Percentiles rank a stretch among this genome's conserved stretches.
phyloP scores from a whole-genome alignment of 2,797 vertebrate genomes.

The Sebastes diploproa region DNA sequence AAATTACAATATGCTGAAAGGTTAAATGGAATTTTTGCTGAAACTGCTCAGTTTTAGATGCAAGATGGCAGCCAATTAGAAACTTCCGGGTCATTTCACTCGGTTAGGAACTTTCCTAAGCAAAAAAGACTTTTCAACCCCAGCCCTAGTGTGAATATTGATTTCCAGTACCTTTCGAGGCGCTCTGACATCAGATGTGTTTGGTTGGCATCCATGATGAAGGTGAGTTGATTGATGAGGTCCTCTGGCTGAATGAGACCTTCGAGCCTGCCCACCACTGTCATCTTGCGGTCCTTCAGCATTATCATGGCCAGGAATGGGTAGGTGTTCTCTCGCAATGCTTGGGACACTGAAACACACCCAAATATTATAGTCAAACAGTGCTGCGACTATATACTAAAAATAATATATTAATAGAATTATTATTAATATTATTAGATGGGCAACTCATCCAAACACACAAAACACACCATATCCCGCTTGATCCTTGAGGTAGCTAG shows the following conservation, averaged over 20 bases:
- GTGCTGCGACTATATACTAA: background rate
- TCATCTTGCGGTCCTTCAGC: slow-evolving; percentile 98
- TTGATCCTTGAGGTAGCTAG: background rate
- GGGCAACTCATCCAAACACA: background rate
- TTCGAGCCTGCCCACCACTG: slow-evolving; percentile 95
- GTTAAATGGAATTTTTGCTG: too few species aligned
- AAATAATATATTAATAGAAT: too few species aligned
- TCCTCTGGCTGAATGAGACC: slow-evolving; percentile 97
- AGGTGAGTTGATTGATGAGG: slow-evolving; percentile 95
- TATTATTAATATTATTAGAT: background rate
- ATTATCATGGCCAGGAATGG: slow-evolving; percentile 98
- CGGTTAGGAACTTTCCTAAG: too few species aligned
- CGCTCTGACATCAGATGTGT: slow-evolving; percentile 96
- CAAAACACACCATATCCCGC: background rate
- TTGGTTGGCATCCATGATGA: slow-evolving; percentile 99
- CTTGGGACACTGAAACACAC: slow-evolving; percentile 90
- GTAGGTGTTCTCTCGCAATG: slow-evolving; percentile 96
- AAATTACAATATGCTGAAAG: too few species aligned
- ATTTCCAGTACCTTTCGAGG: slow-evolving; percentile 87
- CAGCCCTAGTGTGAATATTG: background rate
- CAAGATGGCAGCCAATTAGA: too few species aligned
- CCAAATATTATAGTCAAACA: background rate
- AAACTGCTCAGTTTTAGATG: too few species aligned
- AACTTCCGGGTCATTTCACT: too few species aligned
- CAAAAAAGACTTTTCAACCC: too few species aligned